Base-by-base conservation (phyloP, 53 echinoderm and acorn worm genomes). In the Paracentrotus lividus region DNA sequence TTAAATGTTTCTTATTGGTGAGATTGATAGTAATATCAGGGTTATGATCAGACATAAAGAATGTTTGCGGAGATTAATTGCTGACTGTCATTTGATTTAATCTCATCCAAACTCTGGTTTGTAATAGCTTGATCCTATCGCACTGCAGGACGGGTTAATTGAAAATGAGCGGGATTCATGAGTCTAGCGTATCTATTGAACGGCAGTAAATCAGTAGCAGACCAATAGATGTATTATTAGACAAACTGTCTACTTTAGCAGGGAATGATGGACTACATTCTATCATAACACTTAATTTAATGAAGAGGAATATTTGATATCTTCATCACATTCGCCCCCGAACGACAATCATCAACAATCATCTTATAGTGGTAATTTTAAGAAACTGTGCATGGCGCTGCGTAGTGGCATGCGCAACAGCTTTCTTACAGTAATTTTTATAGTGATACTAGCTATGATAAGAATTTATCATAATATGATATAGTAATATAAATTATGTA, bases 1-100 rank as follows among this genome's bases (percentile, higher is more conserved):
- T 88, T 88, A 88, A 88, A 52, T 88, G 88, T 88, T 88, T 55
- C 58, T 56, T 54, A 88, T 53, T 57, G 51, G 20, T 23, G 36
- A 58, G 88, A 88, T 88, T 54, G 88, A 88, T 88, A 51, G 47
- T 45, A 85, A 85, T 85, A 51, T 52, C 27, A 49, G 36, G 27
- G 26, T 51, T 27, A 49, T 18, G 49, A 85, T 85, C 49, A 52
- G 47, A 21, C 31, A 52, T 26, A 45, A 47, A 8, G 44, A 84
- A 84, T 85, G 52, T 85, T 85, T 52, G 85, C 49, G 1, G 13
- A 52, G 85, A 85, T 85, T 85, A 85, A 85, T 85, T 85, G 16
- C 26, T 52, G 15, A 29, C 85, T 52, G 85, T 85, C 26, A 29
- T 85, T 85, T 85, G 85, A 85, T 85, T 49, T 85, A 85, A 85